Evolutionary conservation across 2,113 vertebrate genomes (phyloP), one percentile per base, ranked within the genome.

Genomic region (Phylloscopus whistleri): DNA sequence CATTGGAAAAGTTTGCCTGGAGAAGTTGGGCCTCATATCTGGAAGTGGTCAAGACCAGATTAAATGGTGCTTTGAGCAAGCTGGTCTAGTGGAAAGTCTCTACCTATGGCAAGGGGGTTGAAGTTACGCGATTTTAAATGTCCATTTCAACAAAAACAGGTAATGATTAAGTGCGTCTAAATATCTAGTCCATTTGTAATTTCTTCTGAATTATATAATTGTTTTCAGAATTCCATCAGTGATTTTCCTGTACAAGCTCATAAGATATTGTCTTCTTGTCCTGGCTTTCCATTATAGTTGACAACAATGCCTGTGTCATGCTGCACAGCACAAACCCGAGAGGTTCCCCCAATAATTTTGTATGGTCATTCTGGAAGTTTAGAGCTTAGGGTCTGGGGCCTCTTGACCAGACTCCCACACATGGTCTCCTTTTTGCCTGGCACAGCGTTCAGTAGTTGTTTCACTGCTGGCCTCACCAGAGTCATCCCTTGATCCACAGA

Each of bases 371-470:
- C 26, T 48, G 31, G 23, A 83, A 22, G 5, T 55, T 44, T 64
- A 26, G 31, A 59, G 13, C 8, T 39, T 16, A 13, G 2, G 14
- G 39, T 51, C 4, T 77, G 9, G 5, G 4, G 3, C 2, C 1
- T 51, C 56, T 60, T 41, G 16, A 13, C 13, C 22, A 41, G 30
- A 46, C 2, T 64, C 11, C 6, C 18, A 21, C 21, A 30, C 5
- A 16, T 2, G 5, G 14, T 55, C 2, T 69, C 11, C 11, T 33
- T 15, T 87, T 70, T 60, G 3, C 15, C 56, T 16, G 35, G 16
- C 5, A 3, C 7, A 56, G 13, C 2, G 6, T 63, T 82, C 33
- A 44, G 33, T 13, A 19, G 11, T 28, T 39, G 23, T 58, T 90
- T 70, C 56, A 16, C 31, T 28, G 7, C 6, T 84, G 67, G 26